Conservation (phyloP, 2,113 vertebrate species). For the Apodemus sylvaticus region DNA sequence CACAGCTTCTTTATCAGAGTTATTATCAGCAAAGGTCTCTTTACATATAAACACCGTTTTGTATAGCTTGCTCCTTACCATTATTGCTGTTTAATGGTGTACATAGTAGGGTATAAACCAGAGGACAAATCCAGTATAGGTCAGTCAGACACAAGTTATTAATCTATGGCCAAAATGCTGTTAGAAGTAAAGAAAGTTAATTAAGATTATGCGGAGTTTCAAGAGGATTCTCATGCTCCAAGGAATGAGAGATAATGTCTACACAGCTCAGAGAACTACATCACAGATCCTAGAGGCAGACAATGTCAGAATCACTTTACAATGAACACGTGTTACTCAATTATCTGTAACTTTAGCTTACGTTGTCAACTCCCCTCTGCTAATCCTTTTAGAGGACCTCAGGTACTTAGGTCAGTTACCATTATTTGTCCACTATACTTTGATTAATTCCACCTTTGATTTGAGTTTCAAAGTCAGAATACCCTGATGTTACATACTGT, state of each 20-base stretch:
- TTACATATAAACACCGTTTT: not conserved
- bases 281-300: too few species aligned
- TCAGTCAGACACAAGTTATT: not conserved
- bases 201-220: not conserved
- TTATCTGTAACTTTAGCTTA: fast-evolving
- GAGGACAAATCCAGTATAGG: not conserved
- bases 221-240: not conserved
- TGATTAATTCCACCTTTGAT: not conserved
- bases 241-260: fast-evolving
- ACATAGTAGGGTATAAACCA: not conserved
- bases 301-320: not conserved
- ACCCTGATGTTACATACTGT: not conserved
- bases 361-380: fast-evolving
- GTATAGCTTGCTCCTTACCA: not conserved
- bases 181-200: not conserved
- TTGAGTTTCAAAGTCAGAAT: not conserved
- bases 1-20: not conserved
- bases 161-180: not conserved
- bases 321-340: not conserved
- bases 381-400: not conserved
- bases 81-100: not conserved
- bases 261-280: not conserved
- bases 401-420: not conserved
- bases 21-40: not conserved
- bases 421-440: not conserved